phyloP scores from a whole-genome alignment of 2,113 vertebrate species.

The Cyanoderma ruficeps region DNA sequence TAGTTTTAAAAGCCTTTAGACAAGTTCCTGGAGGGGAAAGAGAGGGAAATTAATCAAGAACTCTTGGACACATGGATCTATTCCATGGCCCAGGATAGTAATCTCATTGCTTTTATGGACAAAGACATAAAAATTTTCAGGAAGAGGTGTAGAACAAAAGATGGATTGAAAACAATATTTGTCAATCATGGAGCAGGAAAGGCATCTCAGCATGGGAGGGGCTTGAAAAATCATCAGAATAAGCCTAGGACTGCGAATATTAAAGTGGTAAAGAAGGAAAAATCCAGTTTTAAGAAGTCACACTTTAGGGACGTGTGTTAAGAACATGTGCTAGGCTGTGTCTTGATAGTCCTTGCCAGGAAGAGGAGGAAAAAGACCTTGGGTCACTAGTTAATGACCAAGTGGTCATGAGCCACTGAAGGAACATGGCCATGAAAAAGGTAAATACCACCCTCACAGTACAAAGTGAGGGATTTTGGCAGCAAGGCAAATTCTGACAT shows the following conservation, averaged over 20 bases:
- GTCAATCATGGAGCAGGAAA: not conserved
- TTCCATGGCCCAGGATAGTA: not conserved
- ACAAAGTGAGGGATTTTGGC: not conserved
- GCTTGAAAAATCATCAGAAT: not conserved
- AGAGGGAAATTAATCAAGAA: not conserved
- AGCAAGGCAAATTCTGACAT: not conserved
- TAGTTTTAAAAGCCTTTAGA: not conserved
- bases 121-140: not conserved
- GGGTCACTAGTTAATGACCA: not conserved
- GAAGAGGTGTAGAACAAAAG: not conserved
- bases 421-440: constrained; percentile 14
- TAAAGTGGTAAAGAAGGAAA: not conserved
- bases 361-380: constrained; percentile 8
- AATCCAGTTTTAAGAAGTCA: not conserved
- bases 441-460: not conserved
- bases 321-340: not conserved
- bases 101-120: not conserved
- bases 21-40: not conserved
- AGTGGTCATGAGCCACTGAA: not conserved
- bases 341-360: not conserved
- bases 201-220: not conserved
- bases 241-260: not conserved
- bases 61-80: not conserved
- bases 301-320: accelerated
- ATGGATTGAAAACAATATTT: not conserved